These are phyloP conservation scores for Drosophila prostipennis DNA, from an alignment of 2,888 invertebrate genomes.

Conservation along the genomic window DNA sequence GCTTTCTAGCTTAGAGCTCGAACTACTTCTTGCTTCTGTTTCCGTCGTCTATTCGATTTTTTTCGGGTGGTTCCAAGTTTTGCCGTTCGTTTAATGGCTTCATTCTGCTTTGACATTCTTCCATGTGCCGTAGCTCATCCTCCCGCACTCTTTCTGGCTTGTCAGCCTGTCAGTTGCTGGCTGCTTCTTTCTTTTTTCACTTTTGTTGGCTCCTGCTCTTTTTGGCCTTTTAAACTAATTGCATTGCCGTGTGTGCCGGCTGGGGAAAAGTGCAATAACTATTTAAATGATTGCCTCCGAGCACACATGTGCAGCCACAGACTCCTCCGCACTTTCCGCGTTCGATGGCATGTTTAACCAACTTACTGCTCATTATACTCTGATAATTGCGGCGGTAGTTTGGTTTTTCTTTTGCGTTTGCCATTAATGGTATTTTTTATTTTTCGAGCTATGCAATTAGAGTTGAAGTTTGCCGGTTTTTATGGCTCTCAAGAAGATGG, in stretches of 20 bases:
- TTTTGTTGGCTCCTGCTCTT: constrained; percentile 45
- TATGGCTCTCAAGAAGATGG: neutral
- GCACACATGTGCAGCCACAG: constrained; percentile 26
- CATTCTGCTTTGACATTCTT: constrained; percentile 78
- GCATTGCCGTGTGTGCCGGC: constrained; percentile 60
- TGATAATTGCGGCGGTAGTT: constrained; percentile 1
- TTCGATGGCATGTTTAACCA: constrained; percentile 27
- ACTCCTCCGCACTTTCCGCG: constrained; percentile 26
- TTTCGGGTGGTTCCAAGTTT: constrained; percentile 58
- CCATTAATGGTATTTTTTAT: neutral
- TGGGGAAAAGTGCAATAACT: constrained; percentile 73
- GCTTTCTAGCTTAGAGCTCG: constrained; percentile 45
- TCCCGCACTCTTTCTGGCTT: constrained; percentile 39
- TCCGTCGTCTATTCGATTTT: constrained; percentile 33
- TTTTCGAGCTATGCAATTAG: neutral
- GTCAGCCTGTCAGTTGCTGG: constrained; percentile 69
- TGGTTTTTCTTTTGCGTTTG: neutral
- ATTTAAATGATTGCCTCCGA: constrained; percentile 71
- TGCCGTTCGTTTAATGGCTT: constrained; percentile 78
- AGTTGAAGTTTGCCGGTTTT: neutral
- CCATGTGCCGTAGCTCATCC: constrained; percentile 60
- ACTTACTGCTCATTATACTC: constrained; percentile 26
- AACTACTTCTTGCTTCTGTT: constrained; percentile 40
- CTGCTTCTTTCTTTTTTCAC: constrained; percentile 15
- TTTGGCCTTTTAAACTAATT: constrained; percentile 77